These are phyloP conservation scores for Ornithorhynchus anatinus DNA, from an alignment of 2,113 vertebrate species.

Conservation along the genomic window DNA sequence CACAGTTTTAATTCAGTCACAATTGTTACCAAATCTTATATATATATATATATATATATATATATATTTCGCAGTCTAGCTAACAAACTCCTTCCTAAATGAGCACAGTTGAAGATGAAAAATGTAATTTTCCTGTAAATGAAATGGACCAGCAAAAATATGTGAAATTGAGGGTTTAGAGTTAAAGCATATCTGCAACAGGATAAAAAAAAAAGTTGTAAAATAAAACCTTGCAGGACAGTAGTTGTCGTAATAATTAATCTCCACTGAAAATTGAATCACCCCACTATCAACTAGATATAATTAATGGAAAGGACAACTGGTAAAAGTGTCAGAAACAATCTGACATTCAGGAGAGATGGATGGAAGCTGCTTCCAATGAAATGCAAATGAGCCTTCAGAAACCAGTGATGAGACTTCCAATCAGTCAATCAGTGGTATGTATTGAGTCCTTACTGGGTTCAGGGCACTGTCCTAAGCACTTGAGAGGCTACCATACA, in stretches of 20 bases:
- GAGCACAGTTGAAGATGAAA: neutral
- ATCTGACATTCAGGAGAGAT: neutral
- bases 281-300: slow-evolving; percentile 23
- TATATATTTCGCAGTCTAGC: neutral
- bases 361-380: neutral
- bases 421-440: too few relatives aligned
- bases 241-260: slow-evolving; percentile 28
- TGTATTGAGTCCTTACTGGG: too few relatives aligned
- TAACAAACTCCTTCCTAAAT: neutral
- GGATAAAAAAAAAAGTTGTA: neutral
- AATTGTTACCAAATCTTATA: neutral
- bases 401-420: slow-evolving; percentile 3
- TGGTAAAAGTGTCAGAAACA: slow-evolving; percentile 32
- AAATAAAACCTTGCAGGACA: neutral
- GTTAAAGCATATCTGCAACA: neutral
- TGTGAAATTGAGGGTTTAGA: neutral
- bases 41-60: neutral
- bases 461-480: too few relatives aligned
- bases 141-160: slow-evolving; percentile 2
- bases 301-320: slow-evolving; percentile 26
- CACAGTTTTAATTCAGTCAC: too few relatives aligned
- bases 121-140: slow-evolving; percentile 20
- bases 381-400: slow-evolving; percentile 27
- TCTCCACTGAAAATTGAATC: neutral
- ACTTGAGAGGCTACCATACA: too few relatives aligned